Evolutionary conservation across 2,888 invertebrate species (phyloP).

Genomic region (Trileptium ribeirensis): DNA sequence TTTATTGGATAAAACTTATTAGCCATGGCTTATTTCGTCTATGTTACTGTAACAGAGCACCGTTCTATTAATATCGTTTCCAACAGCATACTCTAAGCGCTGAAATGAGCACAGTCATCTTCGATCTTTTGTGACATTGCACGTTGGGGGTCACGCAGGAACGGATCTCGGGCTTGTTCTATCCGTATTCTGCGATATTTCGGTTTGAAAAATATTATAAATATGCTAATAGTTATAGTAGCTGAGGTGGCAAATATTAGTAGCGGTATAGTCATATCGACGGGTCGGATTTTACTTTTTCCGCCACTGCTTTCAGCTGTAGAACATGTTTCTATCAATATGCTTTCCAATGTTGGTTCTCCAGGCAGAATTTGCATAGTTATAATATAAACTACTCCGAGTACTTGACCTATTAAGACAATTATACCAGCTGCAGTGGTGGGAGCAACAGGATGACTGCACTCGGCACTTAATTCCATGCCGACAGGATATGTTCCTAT

Average conservation of each 20-base stretch:
- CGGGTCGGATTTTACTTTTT: not conserved
- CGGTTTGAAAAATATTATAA: conserved; percentile 46
- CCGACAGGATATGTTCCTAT: conserved; percentile 56
- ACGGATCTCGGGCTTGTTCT: conserved; percentile 28
- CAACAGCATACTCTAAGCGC: no score
- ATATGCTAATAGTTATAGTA: conserved; percentile 38
- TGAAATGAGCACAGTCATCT: no score
- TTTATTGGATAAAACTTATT: no score
- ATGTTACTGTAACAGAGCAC: no score
- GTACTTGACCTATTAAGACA: conserved; percentile 55
- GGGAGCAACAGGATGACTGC: conserved; percentile 57
- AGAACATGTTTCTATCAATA: not conserved
- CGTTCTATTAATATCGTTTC: no score
- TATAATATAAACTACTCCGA: conserved; percentile 1
- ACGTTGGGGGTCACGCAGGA: not conserved
- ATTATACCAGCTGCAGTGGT: conserved; percentile 57
- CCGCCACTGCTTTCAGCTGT: not conserved
- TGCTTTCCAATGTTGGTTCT: not conserved
- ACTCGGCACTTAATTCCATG: conserved; percentile 56
- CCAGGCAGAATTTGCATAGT: not conserved
- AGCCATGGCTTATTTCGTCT: no score
- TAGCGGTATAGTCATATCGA: conserved; percentile 13
- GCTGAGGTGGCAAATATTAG: conserved; percentile 31
- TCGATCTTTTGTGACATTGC: no score
- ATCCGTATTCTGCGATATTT: conserved; percentile 43